Evolutionary conservation across 2,888 invertebrate genomes (phyloP).

Genomic region (Agelastica alni): DNA sequence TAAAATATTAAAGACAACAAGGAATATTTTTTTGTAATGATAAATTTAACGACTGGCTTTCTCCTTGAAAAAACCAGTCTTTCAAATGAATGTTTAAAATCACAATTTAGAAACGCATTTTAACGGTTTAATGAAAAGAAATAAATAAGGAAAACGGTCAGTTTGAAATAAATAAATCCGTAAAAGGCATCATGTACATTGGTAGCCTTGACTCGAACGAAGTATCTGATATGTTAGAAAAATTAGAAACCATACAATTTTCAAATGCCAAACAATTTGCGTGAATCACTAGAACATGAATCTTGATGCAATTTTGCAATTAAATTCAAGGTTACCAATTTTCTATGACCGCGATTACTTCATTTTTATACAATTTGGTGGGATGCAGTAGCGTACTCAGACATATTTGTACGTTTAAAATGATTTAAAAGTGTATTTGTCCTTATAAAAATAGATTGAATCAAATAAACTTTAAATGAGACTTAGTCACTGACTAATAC

Average conservation of each 20-base stretch:
- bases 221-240: constrained; percentile 38
- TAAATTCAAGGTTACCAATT: constrained; percentile 51
- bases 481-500: no score
- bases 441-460: no score
- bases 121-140: constrained; percentile 23
- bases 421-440: no score
- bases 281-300: constrained; percentile 44
- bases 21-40: constrained; percentile 7
- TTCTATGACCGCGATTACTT: constrained; percentile 46
- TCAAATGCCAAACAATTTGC: constrained; percentile 48
- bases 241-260: constrained; percentile 49
- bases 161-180: constrained; percentile 30
- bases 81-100: constrained; percentile 20
- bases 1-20: constrained; percentile 4
- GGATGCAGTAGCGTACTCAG: constrained; percentile 13
- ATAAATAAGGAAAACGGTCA: constrained; percentile 28
- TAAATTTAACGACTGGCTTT: constrained; percentile 14
- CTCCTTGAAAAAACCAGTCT: constrained; percentile 23
- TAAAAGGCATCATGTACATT: constrained; percentile 32
- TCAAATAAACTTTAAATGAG: no score
- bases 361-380: constrained; percentile 30
- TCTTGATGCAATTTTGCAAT: constrained; percentile 48
- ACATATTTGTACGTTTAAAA: no score
- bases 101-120: constrained; percentile 25
- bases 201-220: constrained; percentile 35